Base-by-base conservation (phyloP, 1,140 invertebrate genomes). In the Caenorhabditis latens region DNA sequence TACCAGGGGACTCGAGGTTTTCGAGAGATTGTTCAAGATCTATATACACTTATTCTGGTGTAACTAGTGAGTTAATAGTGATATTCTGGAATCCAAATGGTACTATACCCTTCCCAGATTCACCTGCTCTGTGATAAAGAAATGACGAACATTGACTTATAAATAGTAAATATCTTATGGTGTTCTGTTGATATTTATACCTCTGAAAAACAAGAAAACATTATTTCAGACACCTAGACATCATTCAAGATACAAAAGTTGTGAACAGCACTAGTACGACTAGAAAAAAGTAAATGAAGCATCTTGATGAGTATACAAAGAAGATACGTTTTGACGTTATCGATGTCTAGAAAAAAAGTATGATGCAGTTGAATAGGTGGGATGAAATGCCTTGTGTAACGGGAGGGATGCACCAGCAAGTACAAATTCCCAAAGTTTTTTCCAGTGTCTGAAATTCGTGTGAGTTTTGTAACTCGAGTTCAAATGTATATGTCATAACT, bases 241-340 rank as follows among this genome's bases (percentile, higher is more conserved):
- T 21, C 24, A 46, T 13, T 65, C 50, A 58, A n/a, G 14, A 63
- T 63, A 63, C 61, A 63, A 63, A 63, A 63, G 6, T 2, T 8
- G 21, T 32, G 61, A 63, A 8, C 4, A 9, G 71, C 43, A 53
- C 71, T 79, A 50, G 71, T 53, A 79, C 71, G 71, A 79, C 71
- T 79, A 79, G 71, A 79, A 79, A 79, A 79, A 79, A 50, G 71
- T 79, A 53, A 32, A 14, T 11, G 40, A 9, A 24, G 8, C 7
- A 79, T 50, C n/a, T 32, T 19, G 7, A 21, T 46, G 43, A 24
- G 42, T n/a, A 79, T 50, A 79, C 46, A 79, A 21, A 50, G 43
- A 24, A 50, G 46, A 79, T 50, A 79, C 46, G 53, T 79, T 50
- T 79, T 79, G 71, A 79, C 71, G 71, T 79, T 11, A 40, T 58